phyloP scores from a whole-genome alignment of 2,888 invertebrate genomes.

The Pollenia griseotomentosa region DNA sequence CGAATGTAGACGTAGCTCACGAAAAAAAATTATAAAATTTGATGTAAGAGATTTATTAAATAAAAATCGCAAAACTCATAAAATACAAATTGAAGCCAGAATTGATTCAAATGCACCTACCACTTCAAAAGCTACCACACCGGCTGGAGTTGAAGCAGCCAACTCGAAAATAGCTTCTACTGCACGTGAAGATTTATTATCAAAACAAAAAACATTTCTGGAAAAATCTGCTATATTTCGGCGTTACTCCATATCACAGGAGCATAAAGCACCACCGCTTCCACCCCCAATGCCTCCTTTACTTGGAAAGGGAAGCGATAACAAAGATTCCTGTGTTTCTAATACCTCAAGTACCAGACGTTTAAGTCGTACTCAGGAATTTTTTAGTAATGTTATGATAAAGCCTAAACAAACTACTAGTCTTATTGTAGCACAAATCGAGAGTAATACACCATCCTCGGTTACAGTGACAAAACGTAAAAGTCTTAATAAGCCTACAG shows the following conservation, averaged over 20 bases:
- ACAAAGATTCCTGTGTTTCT: slow-evolving; percentile 23
- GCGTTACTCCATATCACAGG: slow-evolving; percentile 78
- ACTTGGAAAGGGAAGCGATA: slow-evolving; percentile 59
- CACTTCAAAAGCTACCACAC: slow-evolving; percentile 52
- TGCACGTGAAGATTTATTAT: slow-evolving; percentile 73
- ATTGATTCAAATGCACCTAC: slow-evolving; percentile 81
- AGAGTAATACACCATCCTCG: slow-evolving; percentile 72
- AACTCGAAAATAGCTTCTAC: slow-evolving; percentile 9
- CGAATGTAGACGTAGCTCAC: slow-evolving; percentile 82
- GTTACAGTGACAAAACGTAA: slow-evolving; percentile 41
- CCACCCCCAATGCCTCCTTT: slow-evolving; percentile 74
- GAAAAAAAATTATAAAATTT: slow-evolving; percentile 83
- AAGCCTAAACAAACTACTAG: slow-evolving; percentile 78
- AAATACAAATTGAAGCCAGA: slow-evolving; percentile 83
- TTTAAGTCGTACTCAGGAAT: slow-evolving; percentile 77
- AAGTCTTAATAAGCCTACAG: slow-evolving; percentile 20
- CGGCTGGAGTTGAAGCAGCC: background rate
- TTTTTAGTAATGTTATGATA: slow-evolving; percentile 76
- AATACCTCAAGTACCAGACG: slow-evolving; percentile 52
- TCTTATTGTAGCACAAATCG: slow-evolving; percentile 81
- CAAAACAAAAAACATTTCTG: slow-evolving; percentile 77
- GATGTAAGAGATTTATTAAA: slow-evolving; percentile 83
- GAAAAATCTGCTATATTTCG: slow-evolving; percentile 79
- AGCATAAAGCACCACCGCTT: slow-evolving; percentile 75
- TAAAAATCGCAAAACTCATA: slow-evolving; percentile 81